phyloP scores from a whole-genome alignment of 2,797 vertebrate genomes.

The Pampus argenteus region DNA sequence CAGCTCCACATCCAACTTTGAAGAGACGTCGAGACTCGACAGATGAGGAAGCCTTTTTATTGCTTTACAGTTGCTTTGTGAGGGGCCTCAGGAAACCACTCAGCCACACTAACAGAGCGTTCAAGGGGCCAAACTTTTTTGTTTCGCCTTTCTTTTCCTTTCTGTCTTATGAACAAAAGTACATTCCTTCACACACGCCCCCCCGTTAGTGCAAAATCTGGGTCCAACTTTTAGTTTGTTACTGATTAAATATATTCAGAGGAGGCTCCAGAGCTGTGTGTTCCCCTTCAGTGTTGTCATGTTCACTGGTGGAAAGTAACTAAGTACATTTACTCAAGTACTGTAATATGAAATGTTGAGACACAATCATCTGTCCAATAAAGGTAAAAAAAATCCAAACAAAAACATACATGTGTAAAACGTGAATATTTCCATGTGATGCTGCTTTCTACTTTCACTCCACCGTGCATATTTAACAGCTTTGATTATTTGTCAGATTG shows the following conservation, averaged over 20 bases:
- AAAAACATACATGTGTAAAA: too few relatives aligned
- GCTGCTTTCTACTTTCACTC: too few relatives aligned
- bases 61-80: constrained; percentile 72
- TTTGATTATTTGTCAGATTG: too few relatives aligned
- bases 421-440: too few relatives aligned
- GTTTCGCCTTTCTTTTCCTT: constrained; percentile 37
- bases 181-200: constrained; percentile 66
- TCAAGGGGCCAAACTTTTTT: constrained; percentile 65
- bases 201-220: background rate
- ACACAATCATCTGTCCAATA: too few relatives aligned
- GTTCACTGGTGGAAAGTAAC: background rate
- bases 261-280: background rate
- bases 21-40: constrained; percentile 21
- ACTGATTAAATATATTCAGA: constrained; percentile 18
- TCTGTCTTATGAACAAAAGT: constrained; percentile 63
- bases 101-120: constrained; percentile 64
- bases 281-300: background rate
- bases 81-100: constrained; percentile 64
- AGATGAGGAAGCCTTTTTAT: constrained; percentile 68
- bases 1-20: constrained; percentile 11
- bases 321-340: background rate
- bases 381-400: too few relatives aligned
- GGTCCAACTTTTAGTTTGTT: constrained; percentile 16
- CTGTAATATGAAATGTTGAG: too few relatives aligned
- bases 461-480: too few relatives aligned